Percentiles rank a stretch among this genome's conserved stretches.
Conservation (phyloP, 2,888 invertebrate species). For the Drosophila atripex region DNA sequence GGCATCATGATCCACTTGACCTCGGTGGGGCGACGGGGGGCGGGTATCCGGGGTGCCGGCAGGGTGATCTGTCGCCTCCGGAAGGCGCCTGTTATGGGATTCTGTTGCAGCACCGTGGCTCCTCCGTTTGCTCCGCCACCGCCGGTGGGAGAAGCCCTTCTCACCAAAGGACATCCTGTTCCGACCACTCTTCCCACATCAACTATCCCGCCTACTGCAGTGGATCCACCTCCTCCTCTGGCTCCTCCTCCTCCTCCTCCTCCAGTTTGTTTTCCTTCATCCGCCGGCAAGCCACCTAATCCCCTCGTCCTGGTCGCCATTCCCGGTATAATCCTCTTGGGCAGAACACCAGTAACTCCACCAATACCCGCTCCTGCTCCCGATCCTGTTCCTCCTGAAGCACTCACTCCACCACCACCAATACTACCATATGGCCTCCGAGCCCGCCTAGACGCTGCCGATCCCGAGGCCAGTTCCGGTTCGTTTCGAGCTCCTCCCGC, state of each 20-base stretch:
- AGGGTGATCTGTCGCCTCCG: neutral
- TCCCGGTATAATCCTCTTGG: neutral
- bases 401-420: neutral
- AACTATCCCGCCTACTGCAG: too few species aligned
- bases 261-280: neutral
- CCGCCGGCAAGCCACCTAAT: neutral
- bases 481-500: neutral
- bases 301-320: neutral
- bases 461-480: neutral
- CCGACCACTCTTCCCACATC: neutral
- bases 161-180: neutral
- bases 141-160: neutral
- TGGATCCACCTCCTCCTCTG: neutral
- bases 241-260: neutral
- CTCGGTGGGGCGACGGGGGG: neutral
- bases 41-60: neutral
- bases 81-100: conserved; percentile 1
- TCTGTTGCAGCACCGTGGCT: neutral
- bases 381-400: neutral
- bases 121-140: neutral
- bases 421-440: neutral
- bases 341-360: neutral
- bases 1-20: conserved; percentile 58
- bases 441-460: neutral
- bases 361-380: neutral